Evolutionary conservation across 1,140 invertebrate genomes (phyloP), one percentile per base, ranked within the genome.

Genomic region (Oryzaephilus surinamensis): DNA sequence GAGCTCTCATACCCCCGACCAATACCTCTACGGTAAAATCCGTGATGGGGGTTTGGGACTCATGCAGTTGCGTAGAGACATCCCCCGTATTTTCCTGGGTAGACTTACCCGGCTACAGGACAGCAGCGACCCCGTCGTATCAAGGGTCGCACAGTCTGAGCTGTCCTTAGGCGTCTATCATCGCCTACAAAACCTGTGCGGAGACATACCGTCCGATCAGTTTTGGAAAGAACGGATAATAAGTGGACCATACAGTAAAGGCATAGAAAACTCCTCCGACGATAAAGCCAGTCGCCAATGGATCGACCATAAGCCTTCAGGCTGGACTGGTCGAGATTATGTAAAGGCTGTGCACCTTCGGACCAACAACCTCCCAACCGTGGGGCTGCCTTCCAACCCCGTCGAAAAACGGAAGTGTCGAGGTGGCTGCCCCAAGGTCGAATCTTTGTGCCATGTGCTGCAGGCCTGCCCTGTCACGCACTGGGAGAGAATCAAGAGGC

Each of bases 341-440:
- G 32, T 48, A 5, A 7, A 28, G 4, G 46, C 37, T 6, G 36
- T 48, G 13, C 28, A 43, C 6, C 23, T 46, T 6, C 12, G 42
- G 14, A 18, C 26, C 13, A 10, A 15, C n/a, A 11, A 15, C 27
- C 26, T 42, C 3, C 42, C 35, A 2, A 39, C 21, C 0, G 16
- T 13, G 12, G 34, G 33, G 2, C 14, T 37, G 1, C 41, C 41
- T 3, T 38, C 26, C 0, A 43, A 37, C 27, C 29, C 29, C 13
- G 16, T 19, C 20, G 10, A 30, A 12, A 5, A 21, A 15, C n/a
- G 41, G 12, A 20, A 27, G 4, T 43, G 41, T 18, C 10, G 40
- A 20, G 32, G 6, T 4, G 33, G 40, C 2, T 42, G 40, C 14
- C 11, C 13, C 2, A 13, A 4, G 4, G 14, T 5, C 4, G 40